A percentile compares a stretch with the other conserved stretches of the same genome.
These are phyloP conservation scores for Aradophagus sp. DNA, from an alignment of 1,140 invertebrate species.

Conservation along the genomic window DNA sequence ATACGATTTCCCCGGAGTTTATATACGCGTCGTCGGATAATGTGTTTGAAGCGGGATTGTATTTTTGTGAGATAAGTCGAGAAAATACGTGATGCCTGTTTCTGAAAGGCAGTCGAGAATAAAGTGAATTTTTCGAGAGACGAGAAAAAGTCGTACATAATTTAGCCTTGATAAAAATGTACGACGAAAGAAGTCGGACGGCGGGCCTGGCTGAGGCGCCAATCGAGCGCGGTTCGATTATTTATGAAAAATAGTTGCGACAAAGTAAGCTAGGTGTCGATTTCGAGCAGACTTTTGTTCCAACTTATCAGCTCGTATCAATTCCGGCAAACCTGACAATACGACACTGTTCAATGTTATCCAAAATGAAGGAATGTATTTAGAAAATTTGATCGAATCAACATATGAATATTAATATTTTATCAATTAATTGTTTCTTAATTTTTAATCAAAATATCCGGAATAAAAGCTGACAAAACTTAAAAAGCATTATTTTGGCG, in stretches of 20 bases:
- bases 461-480: too few relatives aligned
- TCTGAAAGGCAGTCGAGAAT: slow-evolving; percentile 45
- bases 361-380: too few relatives aligned
- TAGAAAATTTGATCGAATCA: too few relatives aligned
- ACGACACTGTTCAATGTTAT: too few relatives aligned
- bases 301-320: too few relatives aligned
- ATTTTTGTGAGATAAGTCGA: slow-evolving; percentile 52
- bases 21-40: slow-evolving; percentile 35
- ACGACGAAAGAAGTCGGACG: slow-evolving; percentile 6
- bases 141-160: slow-evolving; percentile 43
- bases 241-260: slow-evolving; percentile 10
- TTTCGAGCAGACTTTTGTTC: too few relatives aligned
- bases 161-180: slow-evolving; percentile 36
- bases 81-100: slow-evolving; percentile 48
- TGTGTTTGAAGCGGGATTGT: slow-evolving; percentile 49
- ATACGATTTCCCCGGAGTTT: slow-evolving; percentile 48
- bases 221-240: slow-evolving; percentile 17
- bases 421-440: too few relatives aligned
- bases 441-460: too few relatives aligned
- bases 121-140: slow-evolving; percentile 48
- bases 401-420: too few relatives aligned
- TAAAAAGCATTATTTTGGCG: too few relatives aligned
- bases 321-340: too few relatives aligned
- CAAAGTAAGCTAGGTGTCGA: too few relatives aligned
- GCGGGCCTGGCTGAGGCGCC: slow-evolving; percentile 3